phyloP scores from a whole-genome alignment of 2,797 vertebrate species.

The Lemur catta region DNA sequence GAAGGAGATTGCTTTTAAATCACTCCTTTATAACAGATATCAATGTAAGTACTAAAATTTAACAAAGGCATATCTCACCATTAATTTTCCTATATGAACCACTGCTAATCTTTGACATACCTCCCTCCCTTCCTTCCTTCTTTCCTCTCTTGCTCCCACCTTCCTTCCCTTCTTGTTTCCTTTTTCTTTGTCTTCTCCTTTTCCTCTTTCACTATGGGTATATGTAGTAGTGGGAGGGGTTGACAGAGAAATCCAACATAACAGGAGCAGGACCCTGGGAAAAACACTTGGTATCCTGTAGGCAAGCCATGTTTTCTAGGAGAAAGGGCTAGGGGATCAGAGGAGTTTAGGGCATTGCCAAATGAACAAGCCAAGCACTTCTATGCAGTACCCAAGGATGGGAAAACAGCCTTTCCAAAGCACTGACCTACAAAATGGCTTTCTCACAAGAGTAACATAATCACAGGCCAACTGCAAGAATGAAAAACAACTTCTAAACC shows the following conservation, averaged over 20 bases:
- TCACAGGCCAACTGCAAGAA: conserved; percentile 42
- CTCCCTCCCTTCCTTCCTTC: not conserved
- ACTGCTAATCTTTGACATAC: fast-evolving
- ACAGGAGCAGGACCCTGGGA: not conserved
- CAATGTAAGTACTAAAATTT: not conserved
- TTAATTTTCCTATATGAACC: not conserved
- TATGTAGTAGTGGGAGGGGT: not conserved
- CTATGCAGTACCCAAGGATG: not conserved
- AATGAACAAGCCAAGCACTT: not conserved
- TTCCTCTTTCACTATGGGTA: not conserved
- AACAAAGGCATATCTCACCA: not conserved
- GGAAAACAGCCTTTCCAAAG: conserved; percentile 63
- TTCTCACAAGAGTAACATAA: conserved; percentile 51
- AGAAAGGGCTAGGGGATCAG: fast-evolving
- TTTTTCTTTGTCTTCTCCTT: not conserved
- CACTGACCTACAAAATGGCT: conserved; percentile 55
- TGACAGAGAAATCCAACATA: not conserved
- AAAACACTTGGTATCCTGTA: not conserved
- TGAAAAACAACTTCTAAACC: not conserved
- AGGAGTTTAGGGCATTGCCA: not conserved
- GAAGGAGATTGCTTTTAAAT: not conserved
- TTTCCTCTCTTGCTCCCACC: not conserved
- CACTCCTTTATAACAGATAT: not conserved
- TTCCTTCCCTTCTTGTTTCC: not conserved
- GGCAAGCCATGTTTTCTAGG: not conserved